These are phyloP conservation scores for Acanthopagrus latus DNA, from an alignment of 2,797 vertebrate genomes.

Conservation along the genomic window DNA sequence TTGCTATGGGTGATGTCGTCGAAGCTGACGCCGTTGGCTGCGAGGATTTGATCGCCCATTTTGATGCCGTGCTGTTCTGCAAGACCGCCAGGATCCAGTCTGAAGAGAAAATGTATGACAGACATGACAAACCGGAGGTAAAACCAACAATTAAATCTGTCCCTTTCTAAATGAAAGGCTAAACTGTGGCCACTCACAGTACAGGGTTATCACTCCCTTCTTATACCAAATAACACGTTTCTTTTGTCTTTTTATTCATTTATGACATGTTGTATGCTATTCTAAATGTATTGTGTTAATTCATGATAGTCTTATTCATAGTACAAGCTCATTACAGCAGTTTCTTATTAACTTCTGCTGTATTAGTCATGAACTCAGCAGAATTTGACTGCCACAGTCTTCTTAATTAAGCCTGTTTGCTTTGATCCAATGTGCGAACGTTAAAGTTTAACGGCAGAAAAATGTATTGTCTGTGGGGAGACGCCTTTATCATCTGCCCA, in stretches of 20 bases:
- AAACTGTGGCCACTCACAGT: background rate
- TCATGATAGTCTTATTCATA: background rate
- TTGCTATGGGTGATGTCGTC: constrained; percentile 97
- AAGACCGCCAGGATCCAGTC: constrained; percentile 94
- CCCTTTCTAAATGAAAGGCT: background rate
- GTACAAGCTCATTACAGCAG: constrained; percentile 1
- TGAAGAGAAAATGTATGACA: constrained; percentile 58
- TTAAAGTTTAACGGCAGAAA: background rate
- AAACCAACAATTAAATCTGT: background rate
- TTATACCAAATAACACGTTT: background rate
- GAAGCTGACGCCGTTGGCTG: constrained; percentile 96
- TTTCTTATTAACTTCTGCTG: background rate
- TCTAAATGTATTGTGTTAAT: constrained; percentile 1
- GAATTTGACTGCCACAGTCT: background rate
- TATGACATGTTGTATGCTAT: background rate
- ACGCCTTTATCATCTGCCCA: background rate
- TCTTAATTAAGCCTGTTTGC: background rate
- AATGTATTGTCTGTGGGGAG: background rate
- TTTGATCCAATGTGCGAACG: constrained; percentile 28
- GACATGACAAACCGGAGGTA: too few species aligned
- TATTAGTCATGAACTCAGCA: background rate
- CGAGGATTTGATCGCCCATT: constrained; percentile 97
- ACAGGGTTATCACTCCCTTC: background rate
- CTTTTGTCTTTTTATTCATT: background rate
- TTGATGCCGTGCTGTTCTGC: constrained; percentile 96